Evolutionary conservation across 2,797 vertebrate species (phyloP).

Genomic region (Catharus ustulatus): DNA sequence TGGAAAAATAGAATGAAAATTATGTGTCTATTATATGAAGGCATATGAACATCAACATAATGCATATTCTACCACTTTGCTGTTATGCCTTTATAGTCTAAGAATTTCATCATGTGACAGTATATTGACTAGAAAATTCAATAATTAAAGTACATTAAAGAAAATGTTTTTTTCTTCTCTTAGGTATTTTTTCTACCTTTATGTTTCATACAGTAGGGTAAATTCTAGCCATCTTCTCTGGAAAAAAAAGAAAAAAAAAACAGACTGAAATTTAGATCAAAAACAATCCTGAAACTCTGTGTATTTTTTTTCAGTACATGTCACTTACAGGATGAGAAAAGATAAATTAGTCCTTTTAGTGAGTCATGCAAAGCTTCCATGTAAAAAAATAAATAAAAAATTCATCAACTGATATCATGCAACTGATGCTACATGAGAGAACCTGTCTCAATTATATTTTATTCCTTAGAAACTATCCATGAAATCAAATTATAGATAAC

Average conservation of each 20-base stretch:
- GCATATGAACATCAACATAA: neutral
- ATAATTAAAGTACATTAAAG: neutral
- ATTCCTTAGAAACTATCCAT: neutral
- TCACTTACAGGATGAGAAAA: neutral
- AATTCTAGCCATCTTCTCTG: neutral
- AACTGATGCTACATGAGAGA: neutral
- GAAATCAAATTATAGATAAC: neutral
- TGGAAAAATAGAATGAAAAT: neutral
- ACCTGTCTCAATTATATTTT: neutral
- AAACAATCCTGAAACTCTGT: rapidly evolving
- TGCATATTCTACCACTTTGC: neutral
- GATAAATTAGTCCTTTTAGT: neutral
- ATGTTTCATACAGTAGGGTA: neutral
- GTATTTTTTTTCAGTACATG: neutral
- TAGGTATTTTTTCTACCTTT: neutral
- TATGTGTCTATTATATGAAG: neutral
- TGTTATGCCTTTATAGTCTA: neutral
- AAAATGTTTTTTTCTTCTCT: neutral
- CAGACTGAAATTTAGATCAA: neutral
- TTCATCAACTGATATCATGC: neutral
- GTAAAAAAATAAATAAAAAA: neutral
- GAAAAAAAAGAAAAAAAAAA: neutral
- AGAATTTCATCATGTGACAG: neutral
- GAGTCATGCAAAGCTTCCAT: neutral
- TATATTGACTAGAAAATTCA: neutral